phyloP scores from a whole-genome alignment of 2,888 invertebrate species.

The Byasa hedistus region DNA sequence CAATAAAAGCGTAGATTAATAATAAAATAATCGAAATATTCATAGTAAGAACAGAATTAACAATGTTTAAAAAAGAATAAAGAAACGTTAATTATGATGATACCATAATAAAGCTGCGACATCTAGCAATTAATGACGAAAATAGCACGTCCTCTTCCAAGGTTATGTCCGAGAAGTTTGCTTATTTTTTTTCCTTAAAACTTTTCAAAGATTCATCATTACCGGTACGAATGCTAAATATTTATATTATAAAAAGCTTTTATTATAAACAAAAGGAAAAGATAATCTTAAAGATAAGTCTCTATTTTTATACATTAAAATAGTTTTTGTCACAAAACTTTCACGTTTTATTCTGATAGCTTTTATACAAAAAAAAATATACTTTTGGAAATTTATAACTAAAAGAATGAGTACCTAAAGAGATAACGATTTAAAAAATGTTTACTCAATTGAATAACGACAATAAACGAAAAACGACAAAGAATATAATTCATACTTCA shows the following conservation, averaged over 20 bases:
- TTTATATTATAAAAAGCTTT: conserved; percentile 1
- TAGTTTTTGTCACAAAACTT: not conserved
- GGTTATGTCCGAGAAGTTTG: not conserved
- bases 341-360: not conserved
- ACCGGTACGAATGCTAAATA: not conserved
- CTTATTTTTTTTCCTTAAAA: not conserved
- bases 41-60: not conserved
- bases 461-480: too few relatives aligned
- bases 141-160: not conserved
- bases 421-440: not conserved
- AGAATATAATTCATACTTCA: too few relatives aligned
- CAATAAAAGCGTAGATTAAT: too few relatives aligned
- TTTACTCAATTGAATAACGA: not conserved
- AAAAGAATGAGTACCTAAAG: not conserved
- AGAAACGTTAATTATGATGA: not conserved
- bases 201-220: not conserved
- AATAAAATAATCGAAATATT: too few relatives aligned
- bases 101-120: not conserved
- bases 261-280: not conserved
- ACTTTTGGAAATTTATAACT: not conserved
- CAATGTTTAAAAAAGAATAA: not conserved
- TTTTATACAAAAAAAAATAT: not conserved
- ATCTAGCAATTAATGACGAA: conserved; percentile 1
- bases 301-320: not conserved
- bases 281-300: too few relatives aligned